These are phyloP conservation scores for Labia minor DNA, from an alignment of 2,888 invertebrate species.

Conservation along the genomic window DNA sequence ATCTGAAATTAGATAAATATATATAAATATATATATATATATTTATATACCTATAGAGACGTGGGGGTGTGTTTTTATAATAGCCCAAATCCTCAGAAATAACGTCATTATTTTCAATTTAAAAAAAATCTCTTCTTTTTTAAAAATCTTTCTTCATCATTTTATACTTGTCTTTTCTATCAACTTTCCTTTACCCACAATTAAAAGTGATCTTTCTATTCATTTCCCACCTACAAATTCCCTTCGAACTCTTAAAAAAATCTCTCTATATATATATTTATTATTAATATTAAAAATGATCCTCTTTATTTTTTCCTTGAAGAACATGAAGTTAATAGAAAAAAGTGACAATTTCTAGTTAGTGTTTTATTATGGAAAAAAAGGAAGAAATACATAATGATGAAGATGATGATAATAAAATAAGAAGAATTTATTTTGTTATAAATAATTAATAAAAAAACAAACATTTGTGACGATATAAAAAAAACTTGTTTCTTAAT, in stretches of 20 bases:
- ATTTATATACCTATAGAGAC: background rate
- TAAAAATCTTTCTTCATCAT: background rate
- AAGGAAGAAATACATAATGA: background rate
- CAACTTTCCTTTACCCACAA: background rate
- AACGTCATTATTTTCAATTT: background rate
- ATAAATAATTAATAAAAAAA: background rate
- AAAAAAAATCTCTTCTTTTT: background rate
- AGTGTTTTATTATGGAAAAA: no score
- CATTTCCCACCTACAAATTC: background rate
- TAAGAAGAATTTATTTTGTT: constrained; percentile 7
- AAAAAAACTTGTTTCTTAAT: constrained; percentile 13
- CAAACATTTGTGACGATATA: background rate
- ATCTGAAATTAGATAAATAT: background rate
- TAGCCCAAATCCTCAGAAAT: background rate
- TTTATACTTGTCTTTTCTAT: background rate
- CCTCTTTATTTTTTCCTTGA: background rate
- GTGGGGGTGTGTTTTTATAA: background rate
- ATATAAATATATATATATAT: background rate
- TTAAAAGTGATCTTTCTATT: background rate
- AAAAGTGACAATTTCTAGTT: no score
- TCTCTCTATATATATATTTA: background rate
- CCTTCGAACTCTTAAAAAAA: constrained; percentile 1
- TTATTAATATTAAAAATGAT: no score
- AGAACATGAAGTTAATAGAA: background rate
- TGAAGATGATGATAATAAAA: background rate